Conservation (phyloP, 2,797 vertebrate species). For the Gymnothorax javanicus region DNA sequence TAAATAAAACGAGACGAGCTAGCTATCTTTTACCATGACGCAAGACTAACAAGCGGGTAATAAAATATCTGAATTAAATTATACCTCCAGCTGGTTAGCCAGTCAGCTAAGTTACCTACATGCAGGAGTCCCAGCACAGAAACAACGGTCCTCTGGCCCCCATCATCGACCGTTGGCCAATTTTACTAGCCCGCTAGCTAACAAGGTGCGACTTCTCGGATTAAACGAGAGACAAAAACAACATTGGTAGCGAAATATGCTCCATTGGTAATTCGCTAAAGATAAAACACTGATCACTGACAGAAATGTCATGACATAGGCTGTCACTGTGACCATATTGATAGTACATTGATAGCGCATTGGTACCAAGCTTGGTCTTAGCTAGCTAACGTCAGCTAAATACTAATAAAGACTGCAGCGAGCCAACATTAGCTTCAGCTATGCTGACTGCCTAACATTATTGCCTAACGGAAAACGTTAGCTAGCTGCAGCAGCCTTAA, state of each 20-base stretch:
- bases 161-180: background rate
- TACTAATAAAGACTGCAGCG: background rate
- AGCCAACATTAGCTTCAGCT: background rate
- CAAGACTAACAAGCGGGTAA: background rate
- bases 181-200: background rate
- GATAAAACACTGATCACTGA: background rate
- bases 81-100: background rate
- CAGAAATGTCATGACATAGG: background rate
- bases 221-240: background rate
- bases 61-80: background rate
- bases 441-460: background rate
- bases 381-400: background rate
- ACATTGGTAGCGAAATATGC: background rate
- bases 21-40: background rate
- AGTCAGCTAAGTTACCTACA: background rate
- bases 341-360: background rate
- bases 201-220: background rate
- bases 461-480: background rate
- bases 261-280: background rate
- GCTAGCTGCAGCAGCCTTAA: slow-evolving; percentile 1
- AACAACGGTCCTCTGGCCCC: slow-evolving; percentile 31
- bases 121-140: background rate
- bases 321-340: background rate
- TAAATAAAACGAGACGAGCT: background rate
- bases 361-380: background rate